A percentile compares a stretch with the other conserved stretches of the same genome.
These are phyloP conservation scores for Xenopus laevis DNA, from an alignment of 2,113 vertebrate species.

Conservation along the genomic window DNA sequence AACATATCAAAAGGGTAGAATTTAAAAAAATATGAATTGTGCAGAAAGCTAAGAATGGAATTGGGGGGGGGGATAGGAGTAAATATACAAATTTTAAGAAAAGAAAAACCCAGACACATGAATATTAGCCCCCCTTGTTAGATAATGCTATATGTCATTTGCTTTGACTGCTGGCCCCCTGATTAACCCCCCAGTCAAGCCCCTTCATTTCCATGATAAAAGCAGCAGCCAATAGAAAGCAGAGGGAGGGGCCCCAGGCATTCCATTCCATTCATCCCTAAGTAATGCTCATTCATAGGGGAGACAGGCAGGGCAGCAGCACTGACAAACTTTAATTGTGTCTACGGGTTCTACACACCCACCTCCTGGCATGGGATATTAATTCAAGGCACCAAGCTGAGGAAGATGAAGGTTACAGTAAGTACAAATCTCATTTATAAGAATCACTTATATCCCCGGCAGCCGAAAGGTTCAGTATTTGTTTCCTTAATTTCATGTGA, in stretches of 20 bases:
- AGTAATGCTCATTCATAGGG: slow-evolving; percentile 9
- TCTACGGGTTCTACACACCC: neutral
- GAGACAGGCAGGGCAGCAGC: neutral
- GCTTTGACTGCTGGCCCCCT: neutral
- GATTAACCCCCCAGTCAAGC: neutral
- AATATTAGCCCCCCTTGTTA: too few relatives aligned
- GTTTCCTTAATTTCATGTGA: too few relatives aligned
- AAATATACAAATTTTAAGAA: too few relatives aligned
- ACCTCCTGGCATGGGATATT: slow-evolving; percentile 39
- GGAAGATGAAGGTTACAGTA: slow-evolving; percentile 56
- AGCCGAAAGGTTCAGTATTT: too few relatives aligned
- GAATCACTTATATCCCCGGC: too few relatives aligned
- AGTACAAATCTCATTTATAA: slow-evolving; percentile 25
- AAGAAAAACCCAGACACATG: too few relatives aligned
- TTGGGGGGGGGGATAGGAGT: too few relatives aligned
- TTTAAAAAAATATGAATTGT: too few relatives aligned
- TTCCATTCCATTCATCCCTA: slow-evolving; percentile 14
- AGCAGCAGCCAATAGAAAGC: slow-evolving; percentile 20
- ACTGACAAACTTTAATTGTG: neutral
- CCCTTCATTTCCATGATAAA: slow-evolving; percentile 27
- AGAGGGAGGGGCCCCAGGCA: neutral
- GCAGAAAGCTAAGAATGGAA: too few relatives aligned
- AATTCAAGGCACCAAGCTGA: neutral
- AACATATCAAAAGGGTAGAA: too few relatives aligned
- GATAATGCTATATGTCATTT: too few relatives aligned